Conservation (phyloP, 1,140 invertebrate species). For the Drosophila lini region DNA sequence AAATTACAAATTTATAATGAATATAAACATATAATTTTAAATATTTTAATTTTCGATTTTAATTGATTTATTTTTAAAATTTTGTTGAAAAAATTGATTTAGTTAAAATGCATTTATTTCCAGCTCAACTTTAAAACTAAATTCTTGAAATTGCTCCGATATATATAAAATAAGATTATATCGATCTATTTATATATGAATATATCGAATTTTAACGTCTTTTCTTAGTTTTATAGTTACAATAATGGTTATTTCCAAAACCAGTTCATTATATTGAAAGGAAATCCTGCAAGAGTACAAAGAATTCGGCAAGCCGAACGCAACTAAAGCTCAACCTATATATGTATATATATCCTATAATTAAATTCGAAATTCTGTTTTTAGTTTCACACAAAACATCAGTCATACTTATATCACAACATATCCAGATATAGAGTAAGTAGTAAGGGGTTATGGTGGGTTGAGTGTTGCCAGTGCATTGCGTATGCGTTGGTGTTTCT, state of each 20-base stretch:
- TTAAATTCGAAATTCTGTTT: neutral
- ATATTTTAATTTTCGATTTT: too few relatives aligned
- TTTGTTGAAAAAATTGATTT: too few relatives aligned
- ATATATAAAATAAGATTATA: too few relatives aligned
- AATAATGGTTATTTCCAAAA: neutral
- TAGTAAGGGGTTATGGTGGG: constrained; percentile 34
- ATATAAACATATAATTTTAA: too few relatives aligned
- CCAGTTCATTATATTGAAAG: neutral
- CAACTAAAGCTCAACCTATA: neutral
- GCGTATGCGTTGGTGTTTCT: constrained; percentile 64
- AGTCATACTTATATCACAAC: constrained; percentile 17
- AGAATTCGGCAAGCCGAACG: constrained; percentile 28
- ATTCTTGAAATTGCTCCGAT: neutral
- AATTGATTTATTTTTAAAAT: too few relatives aligned
- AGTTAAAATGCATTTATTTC: too few relatives aligned
- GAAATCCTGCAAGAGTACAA: neutral
- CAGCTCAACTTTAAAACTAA: neutral
- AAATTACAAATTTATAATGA: too few relatives aligned
- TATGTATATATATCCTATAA: neutral
- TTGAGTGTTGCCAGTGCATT: constrained; percentile 73
- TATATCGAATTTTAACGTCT: neutral
- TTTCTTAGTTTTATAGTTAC: neutral
- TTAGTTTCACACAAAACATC: constrained; percentile 33
- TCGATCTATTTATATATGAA: too few relatives aligned
- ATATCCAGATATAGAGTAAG: constrained; percentile 22